Base-by-base conservation (phyloP, 1,140 invertebrate species). In the Geopemphigus sp. region DNA sequence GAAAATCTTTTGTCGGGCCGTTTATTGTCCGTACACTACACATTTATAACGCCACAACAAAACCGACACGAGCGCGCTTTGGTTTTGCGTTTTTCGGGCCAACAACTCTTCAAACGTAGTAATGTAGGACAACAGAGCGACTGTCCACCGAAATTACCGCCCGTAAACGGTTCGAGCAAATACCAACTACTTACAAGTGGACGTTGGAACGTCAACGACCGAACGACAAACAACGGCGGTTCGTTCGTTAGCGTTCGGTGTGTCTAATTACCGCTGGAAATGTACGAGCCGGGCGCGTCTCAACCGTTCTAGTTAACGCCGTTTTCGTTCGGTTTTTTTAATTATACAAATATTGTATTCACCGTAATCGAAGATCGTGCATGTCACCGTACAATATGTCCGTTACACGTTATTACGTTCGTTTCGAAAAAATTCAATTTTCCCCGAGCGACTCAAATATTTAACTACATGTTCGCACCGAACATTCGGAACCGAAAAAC, bases 1-100 rank as follows among this genome's bases (percentile, higher is more conserved):
- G 17, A 50, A 68, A 50, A 68, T 68, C n/a, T 68, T 68, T 50
- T 50, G 39, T 50, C 66, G 66, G 32, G 47, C 39, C 39, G n/a
- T 45, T 5, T 45, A 45, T 45, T 11, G 11, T 45, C 5, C 12
- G 12, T 50, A 12, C 47, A 12, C 12, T 50, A 45, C 11, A 45
- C 39, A 45, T 45, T 45, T 45, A 45, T 50, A 50, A 45, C 32
- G 12, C n/a, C 2, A 4, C n/a, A 64, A 64, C 19, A 39, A n/a
- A n/a, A n/a, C n/a, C n/a, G n/a, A n/a, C 63, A 15, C 19, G n/a
- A n/a, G 26, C 63, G 63, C 29, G n/a, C 32, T n/a, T 64, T 32
- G 26, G 29, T 64, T 64, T 64, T 19, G 61, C 61, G 29, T 64
- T 29, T 15, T 64, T 29, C 19, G 61, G 29, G 32, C 61, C 39